Evolutionary conservation across 2,113 vertebrate genomes (phyloP).

Genomic region (Pristiophorus japonicus): DNA sequence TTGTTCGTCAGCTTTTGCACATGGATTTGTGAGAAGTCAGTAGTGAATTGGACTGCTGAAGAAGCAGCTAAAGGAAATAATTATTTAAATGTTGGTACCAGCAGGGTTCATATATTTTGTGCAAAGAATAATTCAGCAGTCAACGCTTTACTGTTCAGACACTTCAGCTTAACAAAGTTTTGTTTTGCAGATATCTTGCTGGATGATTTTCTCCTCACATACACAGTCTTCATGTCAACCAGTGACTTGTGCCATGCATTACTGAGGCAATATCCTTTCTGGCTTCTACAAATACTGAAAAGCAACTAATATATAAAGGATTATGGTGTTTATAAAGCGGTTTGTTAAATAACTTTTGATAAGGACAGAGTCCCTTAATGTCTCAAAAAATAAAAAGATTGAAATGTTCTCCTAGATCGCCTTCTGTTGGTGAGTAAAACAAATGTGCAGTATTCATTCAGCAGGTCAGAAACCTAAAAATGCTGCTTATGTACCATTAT

Average conservation of each 20-base stretch:
- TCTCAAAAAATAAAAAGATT: not conserved
- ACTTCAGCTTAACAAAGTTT: not conserved
- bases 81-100: not conserved
- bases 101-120: not conserved
- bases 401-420: not conserved
- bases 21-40: not conserved
- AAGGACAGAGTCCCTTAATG: not conserved
- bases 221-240: slow-evolving; percentile 92
- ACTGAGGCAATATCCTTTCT: slow-evolving; percentile 91
- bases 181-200: slow-evolving; percentile 75
- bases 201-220: slow-evolving; percentile 93
- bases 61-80: not conserved
- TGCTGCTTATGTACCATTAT: not conserved
- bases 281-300: not conserved
- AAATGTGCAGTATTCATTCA: not conserved
- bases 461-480: not conserved
- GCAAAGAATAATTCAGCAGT: not conserved
- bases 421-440: not conserved
- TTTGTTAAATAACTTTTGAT: not conserved
- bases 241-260: slow-evolving; percentile 91
- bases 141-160: not conserved
- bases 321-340: not conserved
- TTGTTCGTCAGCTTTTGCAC: not conserved
- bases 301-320: not conserved
- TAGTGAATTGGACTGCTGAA: not conserved